Evolutionary conservation across 1,140 invertebrate species (phyloP), one percentile per base, ranked within the genome.

Genomic region (Agrypnia vestita): DNA sequence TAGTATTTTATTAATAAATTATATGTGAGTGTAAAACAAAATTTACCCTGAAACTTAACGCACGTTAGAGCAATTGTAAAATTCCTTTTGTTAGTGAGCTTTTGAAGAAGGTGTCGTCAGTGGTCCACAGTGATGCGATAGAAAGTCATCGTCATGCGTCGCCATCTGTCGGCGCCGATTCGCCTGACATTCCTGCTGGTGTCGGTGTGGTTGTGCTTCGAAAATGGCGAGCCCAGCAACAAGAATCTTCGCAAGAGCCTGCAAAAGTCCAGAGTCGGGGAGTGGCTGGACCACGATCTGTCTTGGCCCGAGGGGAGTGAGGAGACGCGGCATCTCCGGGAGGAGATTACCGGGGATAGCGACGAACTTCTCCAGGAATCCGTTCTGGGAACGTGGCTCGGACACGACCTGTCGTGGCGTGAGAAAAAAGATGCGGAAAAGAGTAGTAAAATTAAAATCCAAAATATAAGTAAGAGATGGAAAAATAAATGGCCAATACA

Each of bases 201-300:
- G 12, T 44, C 55, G 21, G 55, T 59, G 13, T 61, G 55, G 73
- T 13, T 55, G 6, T 75, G 73, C 53, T 75, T 75, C n/a, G 73
- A 75, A 61, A 46, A 59, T 75, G 55, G 73, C 35, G 73, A 75
- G 15, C 73, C 73, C 13, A 59, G 53, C n/a, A 49, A 17, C 8
- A 17, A 71, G 4, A 71, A 46, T 17, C 46, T 49, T 4, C 19
- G 35, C 19, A 64, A 64, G n/a, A 64, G 46, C 43, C 6, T 71
- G 13, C 44, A 21, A 0, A 59, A 46, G 62, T 15, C 35, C 17
- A 67, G 35, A 13, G 62, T 35, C 10, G 67, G 67, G 47, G 21
- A 46, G 13, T 71, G 67, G 67, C 15, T 25, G 8, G 44, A 49
- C 17, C 67, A 51, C 47, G 67, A 47, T 10, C 67, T 71, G 9